Conservation (phyloP, 2,797 vertebrate genomes). For the Ctenopoma multispine region DNA sequence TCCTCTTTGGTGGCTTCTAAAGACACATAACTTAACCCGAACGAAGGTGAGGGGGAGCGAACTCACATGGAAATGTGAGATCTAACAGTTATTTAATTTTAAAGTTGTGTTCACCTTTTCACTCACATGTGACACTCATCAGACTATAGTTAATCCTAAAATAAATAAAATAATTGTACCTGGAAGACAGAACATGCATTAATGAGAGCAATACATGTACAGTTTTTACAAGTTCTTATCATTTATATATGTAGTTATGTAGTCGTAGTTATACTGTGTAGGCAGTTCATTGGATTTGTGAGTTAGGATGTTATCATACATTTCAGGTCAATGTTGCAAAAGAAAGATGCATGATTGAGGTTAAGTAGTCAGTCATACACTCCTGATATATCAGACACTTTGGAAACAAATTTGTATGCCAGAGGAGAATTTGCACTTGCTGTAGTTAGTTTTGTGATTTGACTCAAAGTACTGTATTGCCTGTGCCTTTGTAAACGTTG, state of each 20-base stretch:
- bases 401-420: constrained; percentile 8
- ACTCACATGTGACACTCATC: constrained; percentile 8
- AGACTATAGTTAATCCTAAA: constrained; percentile 36
- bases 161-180: constrained; percentile 30
- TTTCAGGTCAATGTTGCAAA: constrained; percentile 31
- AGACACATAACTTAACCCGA: constrained; percentile 2
- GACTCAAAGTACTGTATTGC: constrained; percentile 13
- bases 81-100: not conserved
- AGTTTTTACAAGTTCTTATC: constrained; percentile 44
- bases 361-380: constrained; percentile 38
- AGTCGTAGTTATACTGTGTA: constrained; percentile 16
- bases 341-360: constrained; percentile 35
- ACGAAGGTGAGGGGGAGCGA: constrained; percentile 5
- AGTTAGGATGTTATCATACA: constrained; percentile 25
- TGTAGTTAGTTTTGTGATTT: constrained; percentile 45
- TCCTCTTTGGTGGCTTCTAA: constrained; percentile 53
- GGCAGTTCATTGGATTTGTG: constrained; percentile 53
- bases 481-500: constrained; percentile 76
- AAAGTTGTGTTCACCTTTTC: constrained; percentile 1
- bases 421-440: constrained; percentile 43
- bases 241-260: constrained; percentile 27
- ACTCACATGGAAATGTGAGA: not conserved
- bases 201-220: constrained; percentile 53
- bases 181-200: constrained; percentile 76
- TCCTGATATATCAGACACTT: constrained; percentile 35